Base-by-base conservation (phyloP, 2,888 invertebrate species). In the Harpagoxenus sublaevis region DNA sequence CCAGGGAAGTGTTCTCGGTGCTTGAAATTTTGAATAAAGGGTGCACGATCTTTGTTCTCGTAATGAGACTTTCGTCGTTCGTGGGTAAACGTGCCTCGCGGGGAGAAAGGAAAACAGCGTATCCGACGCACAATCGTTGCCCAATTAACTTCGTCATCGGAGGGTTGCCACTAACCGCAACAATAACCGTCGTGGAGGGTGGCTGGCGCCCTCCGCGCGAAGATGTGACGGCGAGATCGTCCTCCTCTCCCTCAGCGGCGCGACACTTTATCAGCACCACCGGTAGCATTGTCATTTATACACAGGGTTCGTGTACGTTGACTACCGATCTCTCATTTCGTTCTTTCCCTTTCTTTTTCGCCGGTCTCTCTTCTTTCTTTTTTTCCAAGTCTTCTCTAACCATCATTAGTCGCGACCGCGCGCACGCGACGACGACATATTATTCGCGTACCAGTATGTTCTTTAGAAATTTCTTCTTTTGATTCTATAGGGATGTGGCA, bases 281-380 rank as follows among this genome's bases (percentile, higher is more conserved):
- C 92, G 92, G 92, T 92, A 93, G 91, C 91, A 94, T 94, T 94
- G 94, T 94, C 93, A 93, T 94, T 93, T 93, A 92, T 92, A 89
- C 90, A 91, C 90, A 89, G 87, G 89, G 91, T 92, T 91, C 90
- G 92, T 86, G 89, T 88, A 87, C 90, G 91, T 92, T 91, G 91
- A 87, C 39, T 81, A 62, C 60, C 73, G 60, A 35, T 51, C 48
- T 79, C 65, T 78, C 84, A 45, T 77, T 68, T 83, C 35, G 31
- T 68, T 65, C 86, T 84, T 86, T 84, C 75, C 81, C 87, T 84
- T 87, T 88, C 86, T 74, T 84, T 86, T 81, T 55, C 35, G 62
- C 57, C 73, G 74, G 62, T 83, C 65, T 68, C 77, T 79, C 10
- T 48, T 48, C 51, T 82, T 12, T 28, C 74, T 74, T 83, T 57